Evolutionary conservation across 53 echinoderm and acorn worm genomes (phyloP).

Genomic region (Holothuria scabra): DNA sequence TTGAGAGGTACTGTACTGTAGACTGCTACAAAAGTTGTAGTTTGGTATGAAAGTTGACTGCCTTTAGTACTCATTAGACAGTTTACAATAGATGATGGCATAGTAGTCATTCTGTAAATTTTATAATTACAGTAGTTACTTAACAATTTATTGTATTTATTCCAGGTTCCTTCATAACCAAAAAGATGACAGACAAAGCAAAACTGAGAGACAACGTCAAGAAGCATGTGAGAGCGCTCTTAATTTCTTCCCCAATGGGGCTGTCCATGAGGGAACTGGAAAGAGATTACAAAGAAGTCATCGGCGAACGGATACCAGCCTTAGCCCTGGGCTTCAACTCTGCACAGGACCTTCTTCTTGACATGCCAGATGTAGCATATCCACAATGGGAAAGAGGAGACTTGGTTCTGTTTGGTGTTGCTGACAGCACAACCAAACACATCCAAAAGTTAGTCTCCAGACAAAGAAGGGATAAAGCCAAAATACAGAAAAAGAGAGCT

Average conservation of each 20-base stretch:
- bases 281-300: conserved; percentile 69
- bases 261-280: conserved; percentile 78
- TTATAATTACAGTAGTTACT: no score
- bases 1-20: no score
- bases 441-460: conserved; percentile 84
- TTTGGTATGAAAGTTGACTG: no score
- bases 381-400: conserved; percentile 83
- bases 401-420: conserved; percentile 70
- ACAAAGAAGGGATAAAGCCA: conserved; percentile 77
- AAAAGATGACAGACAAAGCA: conserved; percentile 90
- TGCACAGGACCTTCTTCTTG: conserved; percentile 73
- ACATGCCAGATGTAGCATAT: conserved; percentile 74
- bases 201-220: conserved; percentile 81
- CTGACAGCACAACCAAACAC: conserved; percentile 80
- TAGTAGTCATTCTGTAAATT: no score
- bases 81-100: no score
- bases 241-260: conserved; percentile 87
- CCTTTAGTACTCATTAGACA: no score
- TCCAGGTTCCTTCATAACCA: neutral
- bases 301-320: conserved; percentile 75
- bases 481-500: conserved; percentile 75
- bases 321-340: conserved; percentile 86
- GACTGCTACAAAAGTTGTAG: no score
- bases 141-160: neutral
- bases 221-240: conserved; percentile 80